Conservation (phyloP, 2,113 vertebrate genomes). For the Lasiurus cinereus region DNA sequence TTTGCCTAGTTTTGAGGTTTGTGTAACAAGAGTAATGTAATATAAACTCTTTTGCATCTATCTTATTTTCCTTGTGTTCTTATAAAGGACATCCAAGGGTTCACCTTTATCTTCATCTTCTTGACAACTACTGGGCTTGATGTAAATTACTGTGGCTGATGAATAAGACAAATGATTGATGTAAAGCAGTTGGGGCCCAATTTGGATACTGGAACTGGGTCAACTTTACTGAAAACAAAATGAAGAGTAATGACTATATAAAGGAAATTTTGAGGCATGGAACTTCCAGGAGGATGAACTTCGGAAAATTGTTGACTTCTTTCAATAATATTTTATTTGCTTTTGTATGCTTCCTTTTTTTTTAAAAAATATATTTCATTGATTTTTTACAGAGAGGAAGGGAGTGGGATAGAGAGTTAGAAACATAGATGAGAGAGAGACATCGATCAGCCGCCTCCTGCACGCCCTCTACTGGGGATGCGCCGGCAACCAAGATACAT, state of each 20-base stretch:
- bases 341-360: neutral
- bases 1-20: neutral
- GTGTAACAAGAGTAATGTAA: neutral
- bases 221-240: neutral
- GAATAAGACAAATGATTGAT: neutral
- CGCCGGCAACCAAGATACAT: too few species aligned
- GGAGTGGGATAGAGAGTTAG: too few species aligned
- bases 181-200: neutral
- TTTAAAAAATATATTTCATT: too few species aligned
- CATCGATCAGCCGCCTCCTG: too few species aligned
- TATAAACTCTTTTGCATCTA: neutral
- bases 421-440: too few species aligned
- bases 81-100: neutral
- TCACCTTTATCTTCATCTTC: neutral
- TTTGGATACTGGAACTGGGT: neutral
- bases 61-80: neutral
- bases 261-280: neutral
- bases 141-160: neutral
- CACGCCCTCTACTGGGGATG: too few species aligned
- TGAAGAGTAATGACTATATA: neutral
- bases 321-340: neutral
- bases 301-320: neutral
- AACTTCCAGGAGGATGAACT: neutral
- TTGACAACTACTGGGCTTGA: neutral
- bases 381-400: too few species aligned